These are phyloP conservation scores for Diceros bicornis DNA, from an alignment of 2,797 vertebrate genomes.

Conservation along the genomic window DNA sequence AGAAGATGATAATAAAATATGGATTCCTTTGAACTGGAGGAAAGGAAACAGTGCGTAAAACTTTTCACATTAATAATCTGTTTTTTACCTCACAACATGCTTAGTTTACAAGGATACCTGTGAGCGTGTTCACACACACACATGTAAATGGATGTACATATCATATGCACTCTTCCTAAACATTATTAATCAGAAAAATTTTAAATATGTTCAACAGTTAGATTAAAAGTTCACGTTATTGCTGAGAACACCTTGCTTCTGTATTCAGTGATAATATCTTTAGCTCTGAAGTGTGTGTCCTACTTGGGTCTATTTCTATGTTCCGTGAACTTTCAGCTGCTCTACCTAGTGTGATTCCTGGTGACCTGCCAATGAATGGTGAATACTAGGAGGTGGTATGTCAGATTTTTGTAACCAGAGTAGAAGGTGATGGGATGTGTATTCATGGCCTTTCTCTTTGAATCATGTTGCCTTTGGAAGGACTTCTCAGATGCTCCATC, in stretches of 20 bases:
- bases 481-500: not conserved
- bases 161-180: not conserved
- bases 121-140: not conserved
- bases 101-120: not conserved
- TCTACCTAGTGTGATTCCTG: not conserved
- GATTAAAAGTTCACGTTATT: not conserved
- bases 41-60: not conserved
- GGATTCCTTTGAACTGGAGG: not conserved
- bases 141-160: not conserved
- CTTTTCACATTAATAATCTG: not conserved
- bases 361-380: not conserved
- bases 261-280: not conserved
- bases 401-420: constrained; percentile 19
- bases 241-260: not conserved
- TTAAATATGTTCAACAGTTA: not conserved
- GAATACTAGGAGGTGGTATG: not conserved
- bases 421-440: not conserved
- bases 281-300: not conserved
- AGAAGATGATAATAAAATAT: not conserved
- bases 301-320: not conserved
- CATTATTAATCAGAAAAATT: not conserved
- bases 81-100: not conserved
- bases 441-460: not conserved
- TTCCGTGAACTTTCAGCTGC: not conserved
- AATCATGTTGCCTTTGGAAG: not conserved